Evolutionary conservation across 2,888 invertebrate species (phyloP).

Genomic region (Epinotia brunnichana): DNA sequence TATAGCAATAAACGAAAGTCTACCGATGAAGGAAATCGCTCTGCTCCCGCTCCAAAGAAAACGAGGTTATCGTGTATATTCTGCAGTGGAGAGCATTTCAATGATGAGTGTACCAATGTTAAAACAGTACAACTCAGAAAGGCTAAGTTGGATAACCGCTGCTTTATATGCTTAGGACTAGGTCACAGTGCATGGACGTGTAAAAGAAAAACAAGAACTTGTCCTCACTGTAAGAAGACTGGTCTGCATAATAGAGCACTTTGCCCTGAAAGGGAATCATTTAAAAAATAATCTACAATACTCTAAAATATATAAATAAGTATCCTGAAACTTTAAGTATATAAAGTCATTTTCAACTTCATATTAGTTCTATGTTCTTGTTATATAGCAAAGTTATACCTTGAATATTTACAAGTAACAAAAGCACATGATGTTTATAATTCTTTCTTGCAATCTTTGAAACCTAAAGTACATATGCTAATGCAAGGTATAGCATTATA

Average conservation of each 20-base stretch:
- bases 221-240: background rate
- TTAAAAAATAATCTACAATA: too few species aligned
- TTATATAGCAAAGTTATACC: too few species aligned
- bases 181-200: background rate
- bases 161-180: background rate
- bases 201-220: background rate
- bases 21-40: background rate
- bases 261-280: background rate
- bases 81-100: background rate
- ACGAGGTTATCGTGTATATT: background rate
- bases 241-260: background rate
- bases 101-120: too few species aligned
- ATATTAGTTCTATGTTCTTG: too few species aligned
- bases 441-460: too few species aligned
- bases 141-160: background rate
- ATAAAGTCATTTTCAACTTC: too few species aligned
- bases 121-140: background rate
- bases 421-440: too few species aligned
- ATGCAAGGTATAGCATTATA: too few species aligned
- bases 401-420: too few species aligned
- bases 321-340: too few species aligned
- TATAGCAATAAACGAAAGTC: background rate
- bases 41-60: background rate
- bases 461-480: too few species aligned
- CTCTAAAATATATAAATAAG: too few species aligned